phyloP scores from a whole-genome alignment of 2,888 invertebrate species.

The Machimus atricapillus region DNA sequence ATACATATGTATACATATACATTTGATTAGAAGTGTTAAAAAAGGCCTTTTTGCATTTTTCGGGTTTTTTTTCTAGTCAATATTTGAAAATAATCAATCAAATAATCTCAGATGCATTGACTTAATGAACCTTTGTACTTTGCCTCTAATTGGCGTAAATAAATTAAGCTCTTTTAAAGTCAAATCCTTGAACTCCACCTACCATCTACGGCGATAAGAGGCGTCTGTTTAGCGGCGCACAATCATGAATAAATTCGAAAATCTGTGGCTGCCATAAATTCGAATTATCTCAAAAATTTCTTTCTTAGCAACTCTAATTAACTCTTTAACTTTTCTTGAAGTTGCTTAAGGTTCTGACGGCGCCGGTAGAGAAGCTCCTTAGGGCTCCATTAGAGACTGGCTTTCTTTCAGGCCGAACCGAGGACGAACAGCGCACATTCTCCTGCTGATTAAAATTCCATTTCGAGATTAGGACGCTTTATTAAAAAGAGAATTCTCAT shows the following conservation, averaged over 20 bases:
- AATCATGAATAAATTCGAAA: neutral
- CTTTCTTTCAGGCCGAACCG: neutral
- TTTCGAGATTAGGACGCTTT: constrained; percentile 21
- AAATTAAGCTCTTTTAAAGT: neutral
- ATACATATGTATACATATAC: no score
- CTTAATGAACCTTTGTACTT: no score
- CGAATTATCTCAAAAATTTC: neutral
- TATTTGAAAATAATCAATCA: no score
- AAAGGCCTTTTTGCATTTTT: no score
- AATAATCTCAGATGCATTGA: no score
- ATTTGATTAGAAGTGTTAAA: no score
- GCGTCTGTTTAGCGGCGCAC: neutral
- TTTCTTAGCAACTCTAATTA: constrained; percentile 11
- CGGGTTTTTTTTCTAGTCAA: no score
- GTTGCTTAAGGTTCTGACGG: neutral
- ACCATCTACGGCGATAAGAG: neutral
- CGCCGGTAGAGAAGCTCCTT: neutral
- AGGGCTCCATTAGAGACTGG: neutral
- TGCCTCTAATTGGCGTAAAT: no score
- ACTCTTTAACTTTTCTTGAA: neutral
- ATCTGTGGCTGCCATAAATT: neutral
- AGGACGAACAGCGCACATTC: neutral
- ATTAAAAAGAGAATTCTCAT: constrained; percentile 22
- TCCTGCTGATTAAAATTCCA: constrained; percentile 34
- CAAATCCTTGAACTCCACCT: neutral